These are phyloP conservation scores for Hippocampus kuda DNA, from an alignment of 2,797 vertebrate species.

Conservation along the genomic window DNA sequence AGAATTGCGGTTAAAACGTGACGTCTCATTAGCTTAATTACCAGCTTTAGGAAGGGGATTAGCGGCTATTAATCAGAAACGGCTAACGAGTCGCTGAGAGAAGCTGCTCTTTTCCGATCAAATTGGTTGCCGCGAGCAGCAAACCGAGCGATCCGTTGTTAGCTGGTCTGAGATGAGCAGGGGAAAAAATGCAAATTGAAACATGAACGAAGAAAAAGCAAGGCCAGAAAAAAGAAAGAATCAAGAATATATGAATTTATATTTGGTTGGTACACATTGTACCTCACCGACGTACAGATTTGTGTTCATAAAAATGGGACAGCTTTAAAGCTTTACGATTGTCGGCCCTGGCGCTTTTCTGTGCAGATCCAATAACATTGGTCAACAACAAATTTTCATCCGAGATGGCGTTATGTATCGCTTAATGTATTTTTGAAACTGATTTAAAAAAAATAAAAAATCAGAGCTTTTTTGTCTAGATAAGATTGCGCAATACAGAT, in stretches of 20 bases:
- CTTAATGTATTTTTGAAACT: too few relatives aligned
- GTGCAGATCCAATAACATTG: too few relatives aligned
- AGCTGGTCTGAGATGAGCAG: conserved; percentile 8
- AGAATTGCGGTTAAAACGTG: conserved; percentile 46
- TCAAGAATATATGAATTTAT: not conserved
- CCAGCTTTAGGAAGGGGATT: conserved; percentile 62
- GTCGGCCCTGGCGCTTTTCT: too few relatives aligned
- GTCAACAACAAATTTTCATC: too few relatives aligned
- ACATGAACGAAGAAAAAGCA: conserved; percentile 10
- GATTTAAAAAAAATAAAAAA: too few relatives aligned
- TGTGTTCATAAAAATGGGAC: too few relatives aligned
- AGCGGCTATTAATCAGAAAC: conserved; percentile 53
- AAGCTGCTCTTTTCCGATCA: conserved; percentile 22
- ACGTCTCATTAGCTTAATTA: conserved; percentile 65
- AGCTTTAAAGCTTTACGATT: too few relatives aligned
- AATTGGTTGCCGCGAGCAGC: conserved; percentile 35
- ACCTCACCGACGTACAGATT: too few relatives aligned
- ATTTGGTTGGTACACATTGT: not conserved
- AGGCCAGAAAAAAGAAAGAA: conserved; percentile 9
- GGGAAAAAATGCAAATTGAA: conserved; percentile 19
- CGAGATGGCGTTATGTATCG: too few relatives aligned
- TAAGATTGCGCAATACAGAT: too few relatives aligned
- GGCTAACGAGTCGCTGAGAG: conserved; percentile 25
- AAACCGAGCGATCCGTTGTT: conserved; percentile 24
- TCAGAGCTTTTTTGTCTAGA: too few relatives aligned